Evolutionary conservation across 2,888 invertebrate species (phyloP), one percentile per base, ranked within the genome.

Genomic region (Stegophylla sp.): DNA sequence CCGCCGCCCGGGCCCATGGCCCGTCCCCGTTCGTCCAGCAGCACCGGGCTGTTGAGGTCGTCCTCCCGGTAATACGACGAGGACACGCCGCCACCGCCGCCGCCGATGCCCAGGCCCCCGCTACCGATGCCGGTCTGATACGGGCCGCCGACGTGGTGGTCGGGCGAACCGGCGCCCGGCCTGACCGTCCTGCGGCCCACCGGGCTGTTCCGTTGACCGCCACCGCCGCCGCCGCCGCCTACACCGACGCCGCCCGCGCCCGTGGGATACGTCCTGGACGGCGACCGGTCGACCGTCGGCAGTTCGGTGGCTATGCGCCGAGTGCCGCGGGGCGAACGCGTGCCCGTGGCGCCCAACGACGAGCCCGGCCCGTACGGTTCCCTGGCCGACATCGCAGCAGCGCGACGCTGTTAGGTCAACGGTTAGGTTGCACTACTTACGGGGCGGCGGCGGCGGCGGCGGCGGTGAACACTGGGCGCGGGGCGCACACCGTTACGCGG

Each of bases 251-350:
- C 69, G 84, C 86, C 85, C 82, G 86, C 87, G 20, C 82, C 88
- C 85, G 88, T 88, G 84, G 90, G 89, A 89, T 94, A 93, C 87
- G 90, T 91, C 87, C 94, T 90, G 86, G 94, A 93, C 87, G 94
- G 94, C 88, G 94, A 93, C 87, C 94, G 92, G 91, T 95, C 94
- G 88, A 94, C 94, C 87, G 94, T 94, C 87, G 94, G 94, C 89
- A 94, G 89, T 87, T 91, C 91, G 82, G 88, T 88, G 86, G 89
- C 88, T 86, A 90, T 89, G 87, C 91, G 92, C 89, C 91, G 86
- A 88, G 89, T 85, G 89, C 89, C 86, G 88, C 88, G 86, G 88
- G 88, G 87, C 88, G 91, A 89, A 89, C 91, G 89, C 89, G 91
- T 90, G 89, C 91, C 88, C 87, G 87, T 90, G 88, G 86, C 87